Evolutionary conservation across 2,888 invertebrate species (phyloP).

Genomic region (Brenthis daphne): DNA sequence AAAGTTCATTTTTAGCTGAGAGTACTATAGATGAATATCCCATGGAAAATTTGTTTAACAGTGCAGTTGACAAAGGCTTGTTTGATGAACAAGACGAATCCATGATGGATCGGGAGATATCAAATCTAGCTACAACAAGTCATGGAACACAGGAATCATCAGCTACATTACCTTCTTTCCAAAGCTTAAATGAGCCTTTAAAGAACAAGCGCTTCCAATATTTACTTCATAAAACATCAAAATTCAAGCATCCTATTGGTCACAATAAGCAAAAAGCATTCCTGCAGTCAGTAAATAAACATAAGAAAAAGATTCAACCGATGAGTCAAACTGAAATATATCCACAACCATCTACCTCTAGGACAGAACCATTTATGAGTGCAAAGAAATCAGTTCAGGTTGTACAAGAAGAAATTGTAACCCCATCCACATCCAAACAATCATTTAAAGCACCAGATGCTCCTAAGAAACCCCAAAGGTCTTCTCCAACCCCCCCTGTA

Average conservation of each 20-base stretch:
- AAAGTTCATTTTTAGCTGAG: conserved; percentile 76
- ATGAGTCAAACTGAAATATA: conserved; percentile 55
- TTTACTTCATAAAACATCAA: conserved; percentile 77
- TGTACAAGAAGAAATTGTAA: conserved; percentile 58
- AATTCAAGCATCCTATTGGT: conserved; percentile 76
- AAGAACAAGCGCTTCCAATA: conserved; percentile 79
- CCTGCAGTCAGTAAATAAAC: conserved; percentile 79
- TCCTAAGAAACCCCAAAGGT: conserved; percentile 66
- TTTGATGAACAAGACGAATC: conserved; percentile 76
- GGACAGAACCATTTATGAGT: conserved; percentile 67
- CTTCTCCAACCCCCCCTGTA: conserved; percentile 67
- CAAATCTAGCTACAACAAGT: conserved; percentile 75
- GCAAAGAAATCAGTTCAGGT: conserved; percentile 67
- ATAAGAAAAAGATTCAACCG: conserved; percentile 73
- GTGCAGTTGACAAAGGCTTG: conserved; percentile 75
- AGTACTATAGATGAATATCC: conserved; percentile 78
- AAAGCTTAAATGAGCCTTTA: conserved; percentile 73
- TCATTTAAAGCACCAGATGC: conserved; percentile 65
- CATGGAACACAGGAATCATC: conserved; percentile 69
- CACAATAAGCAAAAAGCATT: conserved; percentile 79
- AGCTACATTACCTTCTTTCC: conserved; percentile 70
- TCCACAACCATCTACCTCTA: conserved; percentile 72
- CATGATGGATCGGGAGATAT: conserved; percentile 77
- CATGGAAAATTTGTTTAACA: conserved; percentile 78
- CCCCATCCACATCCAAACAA: conserved; percentile 71